phyloP scores from a whole-genome alignment of 2,888 invertebrate species.

The Antheraea yamamai region DNA sequence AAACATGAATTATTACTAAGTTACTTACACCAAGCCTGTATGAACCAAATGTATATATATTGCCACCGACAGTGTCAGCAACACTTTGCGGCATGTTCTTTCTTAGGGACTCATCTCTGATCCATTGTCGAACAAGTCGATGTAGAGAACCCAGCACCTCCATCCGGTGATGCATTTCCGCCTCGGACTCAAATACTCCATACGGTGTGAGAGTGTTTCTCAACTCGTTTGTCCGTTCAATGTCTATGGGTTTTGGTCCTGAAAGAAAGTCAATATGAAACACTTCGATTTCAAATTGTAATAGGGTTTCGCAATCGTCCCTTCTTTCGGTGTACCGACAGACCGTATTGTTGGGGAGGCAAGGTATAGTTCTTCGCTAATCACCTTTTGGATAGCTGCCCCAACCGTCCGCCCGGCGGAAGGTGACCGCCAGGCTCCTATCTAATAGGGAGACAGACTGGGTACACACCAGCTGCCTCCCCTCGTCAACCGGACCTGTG shows the following conservation, averaged over 20 bases:
- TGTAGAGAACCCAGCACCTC: conserved; percentile 93
- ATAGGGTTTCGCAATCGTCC: neutral
- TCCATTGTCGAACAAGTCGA: conserved; percentile 96
- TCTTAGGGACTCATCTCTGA: conserved; percentile 91
- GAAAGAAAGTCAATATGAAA: conserved; percentile 35
- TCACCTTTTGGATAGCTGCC: too few species aligned
- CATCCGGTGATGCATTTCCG: conserved; percentile 95
- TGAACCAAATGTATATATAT: conserved; percentile 99
- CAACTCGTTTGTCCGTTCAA: conserved; percentile 88
- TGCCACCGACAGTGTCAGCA: conserved; percentile 96
- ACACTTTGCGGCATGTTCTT: conserved; percentile 96
- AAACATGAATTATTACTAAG: neutral
- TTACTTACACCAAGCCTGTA: conserved; percentile 91
- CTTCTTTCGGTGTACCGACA: too few species aligned
- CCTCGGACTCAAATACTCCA: conserved; percentile 95
- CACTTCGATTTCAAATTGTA: neutral
- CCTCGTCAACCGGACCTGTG: too few species aligned
- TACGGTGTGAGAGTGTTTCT: conserved; percentile 90
- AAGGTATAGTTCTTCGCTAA: too few species aligned
- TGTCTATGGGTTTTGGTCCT: conserved; percentile 89
- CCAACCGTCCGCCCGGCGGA: too few species aligned
- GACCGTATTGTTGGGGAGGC: too few species aligned
- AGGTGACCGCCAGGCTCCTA: too few species aligned
- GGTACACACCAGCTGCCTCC: too few species aligned
- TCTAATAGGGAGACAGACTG: too few species aligned